Conservation (phyloP, 2,888 invertebrate species). For the Schrankia costaestrigalis region DNA sequence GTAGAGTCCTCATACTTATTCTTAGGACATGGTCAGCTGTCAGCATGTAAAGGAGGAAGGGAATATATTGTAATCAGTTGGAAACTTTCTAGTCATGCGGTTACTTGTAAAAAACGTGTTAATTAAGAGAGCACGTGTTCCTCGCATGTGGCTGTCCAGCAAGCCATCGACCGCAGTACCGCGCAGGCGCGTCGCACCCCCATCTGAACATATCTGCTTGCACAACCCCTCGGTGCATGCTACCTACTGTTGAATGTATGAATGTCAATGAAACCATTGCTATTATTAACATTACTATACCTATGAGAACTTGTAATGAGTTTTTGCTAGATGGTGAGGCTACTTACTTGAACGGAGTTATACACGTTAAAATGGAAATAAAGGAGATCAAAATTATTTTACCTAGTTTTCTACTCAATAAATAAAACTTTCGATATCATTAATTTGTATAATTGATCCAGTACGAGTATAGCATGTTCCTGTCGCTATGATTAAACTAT, state of each 20-base stretch:
- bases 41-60: slow-evolving; percentile 3
- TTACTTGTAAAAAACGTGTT: not conserved
- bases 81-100: not conserved
- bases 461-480: no score
- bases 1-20: slow-evolving; percentile 25
- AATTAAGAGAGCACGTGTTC: slow-evolving; percentile 62
- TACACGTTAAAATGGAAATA: no score
- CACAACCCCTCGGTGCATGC: slow-evolving; percentile 52
- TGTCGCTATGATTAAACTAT: no score
- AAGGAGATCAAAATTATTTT: no score
- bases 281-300: no score
- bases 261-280: slow-evolving; percentile 21
- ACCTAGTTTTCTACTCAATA: no score
- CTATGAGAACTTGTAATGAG: no score
- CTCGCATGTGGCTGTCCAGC: slow-evolving; percentile 53
- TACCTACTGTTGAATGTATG: slow-evolving; percentile 26
- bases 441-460: no score
- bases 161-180: slow-evolving; percentile 58
- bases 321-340: no score
- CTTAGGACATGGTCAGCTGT: slow-evolving; percentile 8
- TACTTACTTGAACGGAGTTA: no score
- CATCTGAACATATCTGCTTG: slow-evolving; percentile 40
- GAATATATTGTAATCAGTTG: slow-evolving; percentile 1
- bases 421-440: no score
- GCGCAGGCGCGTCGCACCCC: slow-evolving; percentile 66